Conservation (phyloP, 2,888 invertebrate genomes). For the Taenaris catops region DNA sequence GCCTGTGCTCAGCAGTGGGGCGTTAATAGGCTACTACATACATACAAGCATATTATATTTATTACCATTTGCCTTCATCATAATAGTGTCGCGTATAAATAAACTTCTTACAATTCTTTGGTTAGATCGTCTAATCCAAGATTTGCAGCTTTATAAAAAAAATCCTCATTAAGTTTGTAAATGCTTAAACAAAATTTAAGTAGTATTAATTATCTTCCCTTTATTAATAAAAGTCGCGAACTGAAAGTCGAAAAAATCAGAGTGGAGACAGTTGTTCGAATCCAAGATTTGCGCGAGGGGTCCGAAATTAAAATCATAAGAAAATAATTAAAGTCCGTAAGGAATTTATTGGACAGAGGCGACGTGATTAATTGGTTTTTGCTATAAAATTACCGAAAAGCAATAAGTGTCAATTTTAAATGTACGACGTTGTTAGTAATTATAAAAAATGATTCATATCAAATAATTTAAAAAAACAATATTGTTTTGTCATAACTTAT, state of each 20-base stretch:
- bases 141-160: slow-evolving; percentile 28
- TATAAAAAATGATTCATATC: slow-evolving; percentile 37
- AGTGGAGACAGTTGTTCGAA: slow-evolving; percentile 57
- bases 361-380: slow-evolving; percentile 77
- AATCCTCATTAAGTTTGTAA: slow-evolving; percentile 61
- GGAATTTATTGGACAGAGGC: slow-evolving; percentile 75
- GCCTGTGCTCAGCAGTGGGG: too few relatives aligned
- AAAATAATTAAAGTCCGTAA: slow-evolving; percentile 78
- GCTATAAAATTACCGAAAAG: slow-evolving; percentile 56
- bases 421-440: slow-evolving; percentile 51
- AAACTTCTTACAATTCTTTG: too few relatives aligned
- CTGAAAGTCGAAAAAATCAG: slow-evolving; percentile 37
- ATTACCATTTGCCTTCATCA: too few relatives aligned
- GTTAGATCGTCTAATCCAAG: slow-evolving; percentile 1
- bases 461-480: slow-evolving; percentile 7
- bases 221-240: slow-evolving; percentile 74
- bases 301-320: slow-evolving; percentile 77
- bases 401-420: slow-evolving; percentile 78
- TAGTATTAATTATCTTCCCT: slow-evolving; percentile 78
- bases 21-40: too few relatives aligned
- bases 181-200: slow-evolving; percentile 76
- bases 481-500: too few relatives aligned
- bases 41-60: too few relatives aligned
- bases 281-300: slow-evolving; percentile 34
- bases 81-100: too few relatives aligned